Evolutionary conservation across 2,113 vertebrate genomes (phyloP), one percentile per base, ranked within the genome.

Genomic region (Sporophila hypoxantha): DNA sequence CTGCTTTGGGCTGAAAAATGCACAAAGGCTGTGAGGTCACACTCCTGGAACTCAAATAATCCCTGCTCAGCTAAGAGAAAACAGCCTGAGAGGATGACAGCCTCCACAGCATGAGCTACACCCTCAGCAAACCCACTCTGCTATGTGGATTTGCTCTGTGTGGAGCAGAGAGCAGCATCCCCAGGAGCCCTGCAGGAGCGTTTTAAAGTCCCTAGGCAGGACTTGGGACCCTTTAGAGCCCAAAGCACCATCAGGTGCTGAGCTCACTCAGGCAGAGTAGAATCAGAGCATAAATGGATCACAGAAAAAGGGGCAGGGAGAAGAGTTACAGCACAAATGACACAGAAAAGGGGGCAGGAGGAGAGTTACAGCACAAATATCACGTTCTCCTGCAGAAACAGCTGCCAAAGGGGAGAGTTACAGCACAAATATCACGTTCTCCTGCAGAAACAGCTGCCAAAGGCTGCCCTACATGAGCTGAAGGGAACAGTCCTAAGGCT

Each of bases 191-290:
- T 26, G 1, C 3, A 27, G 41, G 23, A 8, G 8, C 14, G 3
- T 4, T 50, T 15, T 6, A 0, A 39, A 69, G 30, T 5, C 59
- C 60, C 59, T 2, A 29, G 36, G 32, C 2, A 30, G 74, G 25
- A 34, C 17, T 27, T 3, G 0, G 30, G 39, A 26, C 3, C 29
- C n/a, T 56, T 61, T 1, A 27, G 21, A 29, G 22, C 52, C 13
- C 77, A 19, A 14, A 60, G 47, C 49, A 39, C 30, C 39, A 17
- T 5, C 22, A 84, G 66, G 49, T 36, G 53, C 82, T 60, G 49
- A 78, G 70, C 44, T 60, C 46, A 14, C 61, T 25, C 17, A 8
- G 52, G 37, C 59, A 50, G n/a, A 8, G 20, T 19, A 22, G 18
- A 53, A 3, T 50, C 6, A 27, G 3, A 50, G 26, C 46, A 27